Evolutionary conservation across 2,888 invertebrate genomes (phyloP).

Genomic region (Heliconius hortense): DNA sequence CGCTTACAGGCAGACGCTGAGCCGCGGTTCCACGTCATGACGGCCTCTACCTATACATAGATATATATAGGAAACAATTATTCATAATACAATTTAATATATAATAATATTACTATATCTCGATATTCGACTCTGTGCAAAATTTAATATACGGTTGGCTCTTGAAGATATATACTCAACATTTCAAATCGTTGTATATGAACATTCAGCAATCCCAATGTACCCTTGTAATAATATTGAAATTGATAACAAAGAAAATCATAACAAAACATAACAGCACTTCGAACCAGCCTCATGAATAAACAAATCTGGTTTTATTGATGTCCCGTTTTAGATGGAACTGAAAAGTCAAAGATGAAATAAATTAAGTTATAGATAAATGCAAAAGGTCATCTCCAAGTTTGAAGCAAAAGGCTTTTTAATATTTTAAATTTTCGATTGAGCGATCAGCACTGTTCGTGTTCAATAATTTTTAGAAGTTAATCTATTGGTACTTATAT

Average conservation of each 20-base stretch:
- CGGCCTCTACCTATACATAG: no score
- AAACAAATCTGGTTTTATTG: conserved; percentile 62
- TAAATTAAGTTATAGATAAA: conserved; percentile 37
- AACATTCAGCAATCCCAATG: not conserved
- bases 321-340: conserved; percentile 53
- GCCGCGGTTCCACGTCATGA: no score
- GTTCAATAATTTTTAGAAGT: not conserved
- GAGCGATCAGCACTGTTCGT: conserved; percentile 18
- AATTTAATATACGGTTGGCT: not conserved
- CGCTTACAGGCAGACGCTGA: no score
- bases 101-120: no score
- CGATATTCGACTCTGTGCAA: not conserved
- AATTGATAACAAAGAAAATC: conserved; percentile 45
- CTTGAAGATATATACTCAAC: not conserved
- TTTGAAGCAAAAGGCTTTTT: conserved; percentile 41
- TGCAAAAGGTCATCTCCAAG: conserved; percentile 43
- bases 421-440: conserved; percentile 36
- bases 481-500: no score
- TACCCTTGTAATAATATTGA: conserved; percentile 28
- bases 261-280: conserved; percentile 52
- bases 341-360: conserved; percentile 53
- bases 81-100: no score
- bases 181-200: not conserved
- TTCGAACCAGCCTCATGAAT: conserved; percentile 60
- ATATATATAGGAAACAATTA: no score